Conservation (phyloP, 2,888 invertebrate species). For the Rhodophaea formosa region DNA sequence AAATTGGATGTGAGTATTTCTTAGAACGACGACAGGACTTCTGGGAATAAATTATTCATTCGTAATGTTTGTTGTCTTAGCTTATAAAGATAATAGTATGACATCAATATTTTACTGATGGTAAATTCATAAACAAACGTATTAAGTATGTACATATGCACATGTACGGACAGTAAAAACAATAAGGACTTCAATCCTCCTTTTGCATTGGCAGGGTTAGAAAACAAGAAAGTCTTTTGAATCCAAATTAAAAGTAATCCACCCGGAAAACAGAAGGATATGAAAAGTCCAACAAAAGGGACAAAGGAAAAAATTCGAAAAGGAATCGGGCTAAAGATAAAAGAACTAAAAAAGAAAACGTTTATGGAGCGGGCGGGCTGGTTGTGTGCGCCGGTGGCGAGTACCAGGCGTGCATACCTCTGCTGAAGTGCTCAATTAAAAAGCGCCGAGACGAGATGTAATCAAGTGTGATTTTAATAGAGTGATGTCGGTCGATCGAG, state of each 20-base stretch:
- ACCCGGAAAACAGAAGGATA: conserved; percentile 71
- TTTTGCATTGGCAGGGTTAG: conserved; percentile 28
- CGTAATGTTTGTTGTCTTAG: too few relatives aligned
- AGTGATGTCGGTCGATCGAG: conserved; percentile 56
- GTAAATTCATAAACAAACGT: neutral
- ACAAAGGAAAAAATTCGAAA: conserved; percentile 62
- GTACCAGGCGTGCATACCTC: conserved; percentile 66
- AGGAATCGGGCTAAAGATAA: conserved; percentile 55
- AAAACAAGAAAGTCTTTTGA: conserved; percentile 46
- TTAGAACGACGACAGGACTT: too few relatives aligned
- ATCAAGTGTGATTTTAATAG: conserved; percentile 75
- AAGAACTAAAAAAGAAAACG: conserved; percentile 51
- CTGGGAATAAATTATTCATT: too few relatives aligned
- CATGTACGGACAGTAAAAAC: neutral
- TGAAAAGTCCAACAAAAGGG: conserved; percentile 68
- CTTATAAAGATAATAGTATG: too few relatives aligned
- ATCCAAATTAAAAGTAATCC: conserved; percentile 73
- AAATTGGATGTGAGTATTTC: too few relatives aligned
- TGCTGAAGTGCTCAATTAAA: conserved; percentile 66
- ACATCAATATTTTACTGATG: neutral
- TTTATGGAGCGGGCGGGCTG: conserved; percentile 42
- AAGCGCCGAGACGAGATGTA: conserved; percentile 55
- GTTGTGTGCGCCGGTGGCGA: conserved; percentile 38
- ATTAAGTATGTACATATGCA: neutral
- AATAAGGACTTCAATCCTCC: neutral